Conservation (phyloP, 2,797 vertebrate species). For the Caiman crocodilus region DNA sequence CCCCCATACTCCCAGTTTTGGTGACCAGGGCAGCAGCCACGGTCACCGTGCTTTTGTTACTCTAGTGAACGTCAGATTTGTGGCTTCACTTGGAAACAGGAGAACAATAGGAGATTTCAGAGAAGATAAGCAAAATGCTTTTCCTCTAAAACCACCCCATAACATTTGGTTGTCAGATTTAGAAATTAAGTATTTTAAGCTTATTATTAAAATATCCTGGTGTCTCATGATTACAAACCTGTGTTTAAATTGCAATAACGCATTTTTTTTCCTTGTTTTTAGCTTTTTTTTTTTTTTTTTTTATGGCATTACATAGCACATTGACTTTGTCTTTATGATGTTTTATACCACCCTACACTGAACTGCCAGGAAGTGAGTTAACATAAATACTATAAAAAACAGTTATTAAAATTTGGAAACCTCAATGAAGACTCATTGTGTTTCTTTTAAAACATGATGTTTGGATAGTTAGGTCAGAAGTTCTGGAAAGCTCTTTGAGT, state of each 20-base stretch:
- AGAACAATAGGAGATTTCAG: background rate
- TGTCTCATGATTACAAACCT: background rate
- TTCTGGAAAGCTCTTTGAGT: background rate
- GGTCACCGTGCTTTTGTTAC: too few relatives aligned
- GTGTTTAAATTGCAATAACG: background rate
- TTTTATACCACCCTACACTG: background rate
- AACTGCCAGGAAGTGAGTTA: background rate
- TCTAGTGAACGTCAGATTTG: background rate
- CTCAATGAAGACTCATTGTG: background rate
- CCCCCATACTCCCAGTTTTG: too few relatives aligned
- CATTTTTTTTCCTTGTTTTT: background rate
- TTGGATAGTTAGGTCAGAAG: background rate
- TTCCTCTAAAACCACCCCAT: background rate
- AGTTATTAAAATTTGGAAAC: background rate
- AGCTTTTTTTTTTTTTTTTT: rapidly evolving
- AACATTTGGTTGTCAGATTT: background rate
- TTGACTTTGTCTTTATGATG: background rate
- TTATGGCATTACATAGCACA: background rate
- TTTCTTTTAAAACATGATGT: background rate
- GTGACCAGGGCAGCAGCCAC: too few relatives aligned
- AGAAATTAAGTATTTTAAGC: background rate
- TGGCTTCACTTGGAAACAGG: background rate
- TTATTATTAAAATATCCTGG: background rate
- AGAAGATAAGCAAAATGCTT: background rate
- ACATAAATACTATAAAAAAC: background rate